Evolutionary conservation across 2,797 vertebrate genomes (phyloP), one percentile per base, ranked within the genome.

Genomic region (Spinus pinus): DNA sequence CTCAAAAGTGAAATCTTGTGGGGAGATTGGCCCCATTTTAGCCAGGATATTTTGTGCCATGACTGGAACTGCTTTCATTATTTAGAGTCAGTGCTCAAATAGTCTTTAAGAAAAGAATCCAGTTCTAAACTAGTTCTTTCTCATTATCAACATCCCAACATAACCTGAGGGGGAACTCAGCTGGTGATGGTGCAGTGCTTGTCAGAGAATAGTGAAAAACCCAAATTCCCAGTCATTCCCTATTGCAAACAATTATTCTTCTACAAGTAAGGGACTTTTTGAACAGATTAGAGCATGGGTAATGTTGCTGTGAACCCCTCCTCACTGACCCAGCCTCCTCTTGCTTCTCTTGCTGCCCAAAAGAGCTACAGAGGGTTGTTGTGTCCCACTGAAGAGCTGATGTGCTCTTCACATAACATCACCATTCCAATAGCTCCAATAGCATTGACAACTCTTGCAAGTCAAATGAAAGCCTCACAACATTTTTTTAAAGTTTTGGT

Each of bases 11-110:
- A 85, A 65, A 75, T 69, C 42, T 82, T 70, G 22, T 5, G 3
- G 50, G 56, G 30, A 44, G 6, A 46, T 15, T 27, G 5, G 24
- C 4, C 18, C 10, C 7, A 20, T 64, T 85, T 80, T 78, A 87
- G n/a, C 25, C 49, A 73, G 71, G 42, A 35, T 69, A 67, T 62
- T 86, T 81, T 93, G n/a, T 81, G 23, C 15, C 47, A 46, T 74
- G 46, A 33, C 54, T 62, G 12, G 35, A 72, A 33, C 14, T 47
- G 12, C 39, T 71, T 75, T 61, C 25, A 31, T 77, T 79, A 64
- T 74, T 84, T 79, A 70, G 44, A 58, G 25, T n/a, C 44, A 56
- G 23, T 27, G 23, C 10, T 74, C 35, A 81, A 46, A 54, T 7
- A 72, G 16, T 16, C 33, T 69, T 65, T 14, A 51, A 67, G 51